Percentiles rank a stretch among this genome's conserved stretches.
phyloP scores from a whole-genome alignment of 1,140 invertebrate species.

The Chironomus striatipennis region DNA sequence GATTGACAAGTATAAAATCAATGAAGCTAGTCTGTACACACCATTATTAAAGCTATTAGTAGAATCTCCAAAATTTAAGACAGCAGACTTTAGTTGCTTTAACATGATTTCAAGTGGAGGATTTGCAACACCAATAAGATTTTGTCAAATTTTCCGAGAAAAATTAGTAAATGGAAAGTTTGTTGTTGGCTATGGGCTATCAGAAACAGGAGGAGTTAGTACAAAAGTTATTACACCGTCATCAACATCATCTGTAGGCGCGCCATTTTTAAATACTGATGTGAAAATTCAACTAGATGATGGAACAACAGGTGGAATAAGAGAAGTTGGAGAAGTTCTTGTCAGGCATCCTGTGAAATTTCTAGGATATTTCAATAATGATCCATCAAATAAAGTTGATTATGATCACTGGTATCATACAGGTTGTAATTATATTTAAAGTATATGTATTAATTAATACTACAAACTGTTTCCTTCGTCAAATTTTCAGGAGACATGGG shows the following conservation, averaged over 20 bases:
- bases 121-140: background rate
- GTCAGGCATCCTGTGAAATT: conserved; percentile 44
- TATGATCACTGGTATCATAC: conserved; percentile 55
- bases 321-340: conserved; percentile 49
- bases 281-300: conserved; percentile 39
- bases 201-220: background rate
- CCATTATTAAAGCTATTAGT: background rate
- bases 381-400: conserved; percentile 51
- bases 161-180: conserved; percentile 6
- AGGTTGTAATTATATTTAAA: too few species aligned
- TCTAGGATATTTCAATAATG: conserved; percentile 47
- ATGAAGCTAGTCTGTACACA: background rate
- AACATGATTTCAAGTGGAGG: background rate
- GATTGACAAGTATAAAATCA: conserved; percentile 26
- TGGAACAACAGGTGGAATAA: conserved; percentile 40
- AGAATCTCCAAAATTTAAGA: background rate
- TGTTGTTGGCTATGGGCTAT: conserved; percentile 1
- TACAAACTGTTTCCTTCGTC: too few species aligned
- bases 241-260: background rate
- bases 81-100: background rate
- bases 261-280: conserved; percentile 29
- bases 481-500: background rate
- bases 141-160: background rate
- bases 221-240: background rate
- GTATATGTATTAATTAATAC: too few species aligned